phyloP scores from a whole-genome alignment of 2,113 vertebrate species.

The Rhagologus leucostigma region DNA sequence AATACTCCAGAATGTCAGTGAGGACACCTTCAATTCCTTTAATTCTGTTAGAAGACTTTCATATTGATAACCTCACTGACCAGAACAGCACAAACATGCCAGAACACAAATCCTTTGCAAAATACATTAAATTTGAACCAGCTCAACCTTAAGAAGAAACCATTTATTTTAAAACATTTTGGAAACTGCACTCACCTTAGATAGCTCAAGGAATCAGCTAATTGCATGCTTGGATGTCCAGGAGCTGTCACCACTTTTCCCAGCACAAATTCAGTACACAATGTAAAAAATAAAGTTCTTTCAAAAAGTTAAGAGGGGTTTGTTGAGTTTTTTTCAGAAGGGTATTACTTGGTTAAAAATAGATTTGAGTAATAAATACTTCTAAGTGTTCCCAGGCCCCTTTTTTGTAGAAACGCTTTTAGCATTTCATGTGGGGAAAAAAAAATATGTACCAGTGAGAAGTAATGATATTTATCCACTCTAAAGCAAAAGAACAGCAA shows the following conservation, averaged over 20 bases:
- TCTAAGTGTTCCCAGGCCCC: conserved; percentile 8
- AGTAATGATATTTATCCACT: neutral
- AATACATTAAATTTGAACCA: neutral
- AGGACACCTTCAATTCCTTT: neutral
- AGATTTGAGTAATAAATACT: conserved; percentile 12
- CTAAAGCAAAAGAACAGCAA: neutral
- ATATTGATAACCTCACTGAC: neutral
- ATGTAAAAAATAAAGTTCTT: neutral
- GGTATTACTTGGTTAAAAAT: conserved; percentile 43
- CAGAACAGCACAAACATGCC: neutral
- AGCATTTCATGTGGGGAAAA: neutral
- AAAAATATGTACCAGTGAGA: neutral
- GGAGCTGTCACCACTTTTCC: neutral
- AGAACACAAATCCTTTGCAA: neutral
- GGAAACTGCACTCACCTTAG: neutral
- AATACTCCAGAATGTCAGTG: neutral
- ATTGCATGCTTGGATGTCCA: neutral
- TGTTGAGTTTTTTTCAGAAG: neutral
- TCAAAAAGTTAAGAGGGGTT: neutral
- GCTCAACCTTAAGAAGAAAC: neutral
- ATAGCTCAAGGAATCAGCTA: neutral
- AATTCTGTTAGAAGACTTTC: neutral
- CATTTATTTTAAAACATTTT: neutral
- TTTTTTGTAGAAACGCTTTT: neutral
- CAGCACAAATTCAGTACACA: neutral